phyloP scores from a whole-genome alignment of 2,888 invertebrate species.

The Acleris holmiana region DNA sequence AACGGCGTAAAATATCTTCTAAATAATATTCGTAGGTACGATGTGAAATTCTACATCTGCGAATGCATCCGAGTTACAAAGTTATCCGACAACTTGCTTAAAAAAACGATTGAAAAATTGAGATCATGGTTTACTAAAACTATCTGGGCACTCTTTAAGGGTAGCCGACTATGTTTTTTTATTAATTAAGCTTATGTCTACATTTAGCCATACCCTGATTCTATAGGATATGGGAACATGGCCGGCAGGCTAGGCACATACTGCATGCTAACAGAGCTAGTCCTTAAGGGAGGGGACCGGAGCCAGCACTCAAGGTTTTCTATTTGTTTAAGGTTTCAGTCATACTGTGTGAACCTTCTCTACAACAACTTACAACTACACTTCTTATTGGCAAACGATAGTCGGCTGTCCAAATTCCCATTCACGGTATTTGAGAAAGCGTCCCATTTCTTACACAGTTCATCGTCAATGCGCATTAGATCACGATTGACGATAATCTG shows the following conservation, averaged over 20 bases:
- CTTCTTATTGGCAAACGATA: too few relatives aligned
- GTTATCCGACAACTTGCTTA: too few relatives aligned
- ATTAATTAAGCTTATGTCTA: not conserved
- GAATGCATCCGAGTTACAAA: too few relatives aligned
- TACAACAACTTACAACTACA: too few relatives aligned
- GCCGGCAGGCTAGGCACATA: constrained; percentile 27
- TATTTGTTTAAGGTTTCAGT: too few relatives aligned
- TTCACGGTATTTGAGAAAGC: too few relatives aligned
- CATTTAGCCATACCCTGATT: constrained; percentile 25
- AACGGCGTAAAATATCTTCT: not conserved
- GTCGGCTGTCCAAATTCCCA: too few relatives aligned
- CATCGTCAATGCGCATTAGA: too few relatives aligned
- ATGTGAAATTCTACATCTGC: too few relatives aligned
- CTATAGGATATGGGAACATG: constrained; percentile 14
- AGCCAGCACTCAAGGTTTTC: not conserved
- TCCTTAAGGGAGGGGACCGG: not conserved
- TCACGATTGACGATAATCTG: too few relatives aligned
- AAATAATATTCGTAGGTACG: not conserved
- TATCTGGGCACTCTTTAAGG: constrained; percentile 16
- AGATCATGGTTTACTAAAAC: constrained; percentile 10
- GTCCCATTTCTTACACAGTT: too few relatives aligned
- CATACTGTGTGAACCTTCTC: too few relatives aligned
- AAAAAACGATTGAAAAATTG: not conserved
- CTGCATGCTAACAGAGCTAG: not conserved
- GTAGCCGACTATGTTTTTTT: not conserved